Base-by-base conservation (phyloP, 2,113 vertebrate species). In the Oreochromis aureus region DNA sequence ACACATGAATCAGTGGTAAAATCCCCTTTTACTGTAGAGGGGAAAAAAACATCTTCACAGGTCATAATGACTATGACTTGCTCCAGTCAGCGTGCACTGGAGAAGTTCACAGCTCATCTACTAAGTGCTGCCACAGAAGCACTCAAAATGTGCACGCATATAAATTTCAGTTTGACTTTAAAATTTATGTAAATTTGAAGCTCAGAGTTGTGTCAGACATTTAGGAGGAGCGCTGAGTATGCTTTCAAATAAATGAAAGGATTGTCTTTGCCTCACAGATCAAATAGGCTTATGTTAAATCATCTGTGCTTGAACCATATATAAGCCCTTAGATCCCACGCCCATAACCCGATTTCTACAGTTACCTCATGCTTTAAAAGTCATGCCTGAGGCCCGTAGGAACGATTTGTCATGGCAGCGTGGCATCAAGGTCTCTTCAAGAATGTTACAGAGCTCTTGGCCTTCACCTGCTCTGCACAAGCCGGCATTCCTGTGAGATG, bases 311-410 rank as follows among this genome's bases (percentile, higher is more conserved):
- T 12, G 12, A 80, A 83, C n/a, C 53, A 10, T 36, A 66, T n/a
- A 66, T 44, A 78, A 88, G 54, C 13, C 39, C 18, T 63, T 12
- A 73, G 59, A 53, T 73, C 7, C 53, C 24, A 6, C 4, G 2
- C 39, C 30, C 13, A 27, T 78, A 79, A 58, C 24, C n/a, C 3
- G 48, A 53, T 46, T 79, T 78, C 27, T 61, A 46, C 11, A 9
- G 22, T 93, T 86, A 85, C 73, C 36, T 94, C 87, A 91, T 81
- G 24, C 81, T 85, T 84, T 80, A 81, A 87, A 39, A 87, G 93
- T 90, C 85, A 89, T 39, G 22, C 19, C n/a, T 73, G 55, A 16
- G 13, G 46, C 63, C 59, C 44, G 10, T 32, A 51, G 79, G 88
- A 94, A 94, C 92, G 86, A 61, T 81, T 84, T 79, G 79, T 87